Percentiles rank a stretch among this genome's conserved stretches.
Conservation (phyloP, 2,797 vertebrate genomes). For the Calcarius lapponicus region DNA sequence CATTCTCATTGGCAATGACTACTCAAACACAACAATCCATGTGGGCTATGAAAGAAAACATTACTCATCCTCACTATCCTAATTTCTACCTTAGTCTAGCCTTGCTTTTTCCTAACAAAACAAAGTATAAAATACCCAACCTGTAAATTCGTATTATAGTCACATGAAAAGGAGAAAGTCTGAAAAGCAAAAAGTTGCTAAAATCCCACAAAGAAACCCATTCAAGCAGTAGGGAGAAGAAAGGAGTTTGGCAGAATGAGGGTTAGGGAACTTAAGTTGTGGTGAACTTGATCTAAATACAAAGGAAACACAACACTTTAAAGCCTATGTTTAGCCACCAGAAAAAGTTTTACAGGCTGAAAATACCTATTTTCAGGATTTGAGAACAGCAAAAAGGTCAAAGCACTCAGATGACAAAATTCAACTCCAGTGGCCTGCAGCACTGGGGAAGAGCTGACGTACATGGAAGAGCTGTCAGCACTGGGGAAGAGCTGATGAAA, state of each 20-base stretch:
- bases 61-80: not conserved
- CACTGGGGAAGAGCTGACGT: not conserved
- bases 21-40: not conserved
- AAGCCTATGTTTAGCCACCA: not conserved
- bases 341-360: not conserved
- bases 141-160: not conserved
- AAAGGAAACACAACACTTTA: slow-evolving; percentile 3
- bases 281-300: not conserved
- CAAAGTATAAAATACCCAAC: not conserved
- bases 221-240: not conserved
- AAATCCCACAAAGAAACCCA: not conserved
- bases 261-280: not conserved
- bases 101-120: not conserved
- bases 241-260: not conserved
- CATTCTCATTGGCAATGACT: accelerated
- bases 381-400: slow-evolving; percentile 36
- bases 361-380: not conserved
- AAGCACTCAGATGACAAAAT: not conserved
- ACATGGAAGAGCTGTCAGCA: not conserved
- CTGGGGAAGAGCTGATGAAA: not conserved
- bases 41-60: not conserved
- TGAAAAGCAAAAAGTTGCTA: not conserved
- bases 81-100: not conserved
- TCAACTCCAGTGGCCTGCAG: not conserved
- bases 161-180: not conserved